Evolutionary conservation across 2,797 vertebrate genomes (phyloP), one percentile per base, ranked within the genome.

Genomic region (Gadopsis marmoratus): DNA sequence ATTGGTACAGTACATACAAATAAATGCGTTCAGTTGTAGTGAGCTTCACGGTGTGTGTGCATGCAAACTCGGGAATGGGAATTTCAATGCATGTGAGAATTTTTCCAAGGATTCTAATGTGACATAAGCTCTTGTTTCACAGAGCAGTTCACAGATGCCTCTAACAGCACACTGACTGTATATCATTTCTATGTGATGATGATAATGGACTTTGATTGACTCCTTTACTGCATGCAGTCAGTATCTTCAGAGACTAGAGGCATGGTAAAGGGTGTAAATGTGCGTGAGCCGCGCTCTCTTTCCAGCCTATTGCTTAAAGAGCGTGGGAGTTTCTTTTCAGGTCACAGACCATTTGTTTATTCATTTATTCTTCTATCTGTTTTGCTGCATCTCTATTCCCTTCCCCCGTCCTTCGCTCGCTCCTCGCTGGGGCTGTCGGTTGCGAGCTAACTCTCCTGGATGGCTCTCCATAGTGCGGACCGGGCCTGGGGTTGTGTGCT

Each of bases 401-500:
- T 19, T 51, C 39, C 51, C 47, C 17, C 23, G 26, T 43, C 37
- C 45, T 41, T 51, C 13, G 23, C 51, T 54, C 2, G 60, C 13
- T 63, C 8, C 72, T 82, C 26, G 35, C 53, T 35, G 26, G 71
- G 48, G 31, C 62, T 74, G 56, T 45, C 37, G 71, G 74, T 69
- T 35, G 45, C 19, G 29, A 75, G 74, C 54, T 70, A 63, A 78
- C 68, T 74, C 75, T 81, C 77, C 47, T 61, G 19, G 76, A 85
- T 55, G 53, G 29, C 65, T 31, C 67, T 77, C 75, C 47, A 35
- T 41, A 80, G 82, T 70, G 74, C 78, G 78, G 68, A 68, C 63
- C 51, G n/a, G 68, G 82, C 85, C 86, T 45, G 75, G 23, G 67
- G 83, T 80, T 77, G 62, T 83, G 81, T 80, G 78, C 86, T 86